Percentiles rank a stretch among this genome's conserved stretches.
These are phyloP conservation scores for Calcarius lapponicus DNA, from an alignment of 2,797 vertebrate species.

Conservation along the genomic window DNA sequence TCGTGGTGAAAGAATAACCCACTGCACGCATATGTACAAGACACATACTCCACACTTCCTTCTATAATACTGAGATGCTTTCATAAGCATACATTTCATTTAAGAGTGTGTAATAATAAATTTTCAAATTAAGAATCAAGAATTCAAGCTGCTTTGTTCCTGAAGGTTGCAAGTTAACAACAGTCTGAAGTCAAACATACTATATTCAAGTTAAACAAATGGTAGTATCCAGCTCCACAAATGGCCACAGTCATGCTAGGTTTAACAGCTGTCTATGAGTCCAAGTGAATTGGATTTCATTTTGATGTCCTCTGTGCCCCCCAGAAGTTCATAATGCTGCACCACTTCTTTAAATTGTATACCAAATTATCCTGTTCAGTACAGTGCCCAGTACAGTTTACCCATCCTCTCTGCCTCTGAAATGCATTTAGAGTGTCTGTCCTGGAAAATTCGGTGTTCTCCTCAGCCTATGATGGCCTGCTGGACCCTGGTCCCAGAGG, in stretches of 20 bases:
- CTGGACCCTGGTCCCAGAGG: background rate
- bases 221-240: background rate
- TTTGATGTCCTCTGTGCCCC: background rate
- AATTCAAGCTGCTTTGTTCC: background rate
- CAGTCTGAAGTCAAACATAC: background rate
- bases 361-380: background rate
- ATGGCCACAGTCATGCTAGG: fast-evolving
- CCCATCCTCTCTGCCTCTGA: background rate
- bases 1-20: background rate
- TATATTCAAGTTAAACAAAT: background rate
- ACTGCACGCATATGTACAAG: background rate
- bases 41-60: background rate
- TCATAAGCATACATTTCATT: background rate
- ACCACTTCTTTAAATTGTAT: background rate
- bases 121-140: background rate
- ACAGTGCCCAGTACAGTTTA: background rate
- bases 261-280: background rate
- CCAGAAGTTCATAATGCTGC: background rate
- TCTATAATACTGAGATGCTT: background rate
- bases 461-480: background rate
- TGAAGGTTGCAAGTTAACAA: background rate
- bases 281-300: background rate
- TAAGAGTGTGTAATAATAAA: background rate
- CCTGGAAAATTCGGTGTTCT: background rate
- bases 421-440: background rate